These are phyloP conservation scores for Paragorgia papillata DNA, from an alignment of 92 coral and sea anemone genomes.

Conservation along the genomic window DNA sequence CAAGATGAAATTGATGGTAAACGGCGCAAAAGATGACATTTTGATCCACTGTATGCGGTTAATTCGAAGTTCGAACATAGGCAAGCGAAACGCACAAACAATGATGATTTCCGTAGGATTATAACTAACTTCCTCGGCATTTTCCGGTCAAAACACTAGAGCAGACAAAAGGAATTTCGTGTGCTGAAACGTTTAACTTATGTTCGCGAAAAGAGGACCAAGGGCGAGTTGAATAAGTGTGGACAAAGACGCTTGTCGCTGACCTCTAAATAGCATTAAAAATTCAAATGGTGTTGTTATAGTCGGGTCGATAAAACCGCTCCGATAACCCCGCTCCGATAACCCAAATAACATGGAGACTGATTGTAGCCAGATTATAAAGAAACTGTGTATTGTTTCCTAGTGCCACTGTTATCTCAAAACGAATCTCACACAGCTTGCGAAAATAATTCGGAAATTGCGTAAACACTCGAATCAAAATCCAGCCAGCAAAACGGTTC, in stretches of 20 bases:
- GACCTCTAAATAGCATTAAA: not conserved
- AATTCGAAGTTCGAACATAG: constrained; percentile 13
- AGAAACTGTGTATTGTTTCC: constrained; percentile 7
- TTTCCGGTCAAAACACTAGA: constrained; percentile 6
- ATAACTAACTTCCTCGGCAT: not conserved
- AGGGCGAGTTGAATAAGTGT: not conserved
- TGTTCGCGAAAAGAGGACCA: constrained; percentile 4
- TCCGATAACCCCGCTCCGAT: constrained; percentile 7
- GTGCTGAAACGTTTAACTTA: not conserved
- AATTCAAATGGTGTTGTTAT: constrained; percentile 10
- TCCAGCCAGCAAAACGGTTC: not conserved
- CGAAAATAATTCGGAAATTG: not conserved
- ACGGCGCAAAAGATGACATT: constrained; percentile 21
- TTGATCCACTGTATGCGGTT: constrained; percentile 24
- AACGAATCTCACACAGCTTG: constrained; percentile 1
- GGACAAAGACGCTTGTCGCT: not conserved
- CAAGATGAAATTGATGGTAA: constrained; percentile 18
- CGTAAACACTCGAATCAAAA: not conserved
- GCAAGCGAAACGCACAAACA: constrained; percentile 13
- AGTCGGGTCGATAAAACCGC: not conserved
- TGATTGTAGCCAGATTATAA: constrained; percentile 24
- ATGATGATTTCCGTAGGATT: constrained; percentile 16
- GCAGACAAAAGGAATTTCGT: constrained; percentile 11
- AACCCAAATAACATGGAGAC: constrained; percentile 13
- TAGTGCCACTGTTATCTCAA: not conserved